phyloP scores from a whole-genome alignment of 2,113 vertebrate genomes.

The Raphicerus campestris region DNA sequence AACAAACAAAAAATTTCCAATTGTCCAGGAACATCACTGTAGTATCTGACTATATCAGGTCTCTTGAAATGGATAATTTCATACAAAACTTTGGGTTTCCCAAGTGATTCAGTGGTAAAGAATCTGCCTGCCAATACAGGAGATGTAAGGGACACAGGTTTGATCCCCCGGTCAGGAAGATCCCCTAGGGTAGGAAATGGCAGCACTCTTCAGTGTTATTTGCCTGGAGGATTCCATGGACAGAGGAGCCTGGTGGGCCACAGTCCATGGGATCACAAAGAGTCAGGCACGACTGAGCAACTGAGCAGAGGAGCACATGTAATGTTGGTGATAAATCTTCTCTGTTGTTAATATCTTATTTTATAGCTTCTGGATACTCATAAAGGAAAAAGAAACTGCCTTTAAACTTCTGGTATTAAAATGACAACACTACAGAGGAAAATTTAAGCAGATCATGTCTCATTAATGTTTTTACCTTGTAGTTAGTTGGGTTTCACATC shows the following conservation, averaged over 20 bases:
- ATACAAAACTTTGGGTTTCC: background rate
- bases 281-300: background rate
- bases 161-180: background rate
- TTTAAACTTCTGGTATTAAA: slow-evolving; percentile 16
- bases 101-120: background rate
- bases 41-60: background rate
- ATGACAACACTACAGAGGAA: background rate
- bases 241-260: background rate
- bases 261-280: background rate
- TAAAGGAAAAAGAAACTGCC: slow-evolving; percentile 22
- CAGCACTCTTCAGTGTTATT: background rate
- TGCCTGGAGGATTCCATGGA: background rate
- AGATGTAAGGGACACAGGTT: background rate
- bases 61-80: background rate
- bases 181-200: background rate
- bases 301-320: background rate
- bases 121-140: background rate
- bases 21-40: background rate
- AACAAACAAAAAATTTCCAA: background rate
- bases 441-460: background rate
- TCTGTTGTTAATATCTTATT: background rate
- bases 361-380: background rate
- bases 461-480: background rate
- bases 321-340: background rate
- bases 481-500: background rate